A percentile compares a stretch with the other conserved stretches of the same genome.
phyloP scores from a whole-genome alignment of 2,888 invertebrate species.

The Mimas tiliae region DNA sequence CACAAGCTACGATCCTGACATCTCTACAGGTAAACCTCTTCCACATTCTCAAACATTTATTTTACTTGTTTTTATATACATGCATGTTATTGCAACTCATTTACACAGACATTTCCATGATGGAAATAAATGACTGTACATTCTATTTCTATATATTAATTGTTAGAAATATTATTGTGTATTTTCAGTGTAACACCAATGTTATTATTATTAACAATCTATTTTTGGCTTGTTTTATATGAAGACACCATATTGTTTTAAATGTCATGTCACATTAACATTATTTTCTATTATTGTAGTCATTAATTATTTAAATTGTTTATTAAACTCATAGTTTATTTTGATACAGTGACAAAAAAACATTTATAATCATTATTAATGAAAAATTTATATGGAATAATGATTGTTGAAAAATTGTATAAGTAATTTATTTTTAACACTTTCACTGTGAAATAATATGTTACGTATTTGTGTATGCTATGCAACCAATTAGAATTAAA shows the following conservation, averaged over 20 bases:
- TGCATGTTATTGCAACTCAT: too few relatives aligned
- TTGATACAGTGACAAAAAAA: conserved; percentile 24
- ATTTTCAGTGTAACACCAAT: conserved; percentile 4
- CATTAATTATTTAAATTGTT: too few relatives aligned
- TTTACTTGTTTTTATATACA: too few relatives aligned
- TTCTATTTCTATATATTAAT: too few relatives aligned
- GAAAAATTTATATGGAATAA: conserved; percentile 28
- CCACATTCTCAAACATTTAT: too few relatives aligned
- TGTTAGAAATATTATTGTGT: neutral
- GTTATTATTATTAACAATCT: conserved; percentile 27
- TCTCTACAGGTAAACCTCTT: too few relatives aligned
- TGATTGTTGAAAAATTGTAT: conserved; percentile 11
- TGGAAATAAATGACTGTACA: too few relatives aligned
- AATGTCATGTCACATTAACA: conserved; percentile 19
- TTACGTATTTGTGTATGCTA: neutral
- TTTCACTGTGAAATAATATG: neutral
- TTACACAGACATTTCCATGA: too few relatives aligned
- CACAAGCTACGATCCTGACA: too few relatives aligned
- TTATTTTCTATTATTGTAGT: conserved; percentile 23
- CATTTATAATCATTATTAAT: conserved; percentile 34
- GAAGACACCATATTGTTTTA: conserved; percentile 28
- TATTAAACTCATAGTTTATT: conserved; percentile 23
- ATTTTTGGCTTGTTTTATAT: conserved; percentile 33
- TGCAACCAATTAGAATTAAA: too few relatives aligned
- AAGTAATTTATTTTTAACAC: conserved; percentile 10